phyloP scores from a whole-genome alignment of 1,140 invertebrate genomes.

The Bombus vancouverensis region DNA sequence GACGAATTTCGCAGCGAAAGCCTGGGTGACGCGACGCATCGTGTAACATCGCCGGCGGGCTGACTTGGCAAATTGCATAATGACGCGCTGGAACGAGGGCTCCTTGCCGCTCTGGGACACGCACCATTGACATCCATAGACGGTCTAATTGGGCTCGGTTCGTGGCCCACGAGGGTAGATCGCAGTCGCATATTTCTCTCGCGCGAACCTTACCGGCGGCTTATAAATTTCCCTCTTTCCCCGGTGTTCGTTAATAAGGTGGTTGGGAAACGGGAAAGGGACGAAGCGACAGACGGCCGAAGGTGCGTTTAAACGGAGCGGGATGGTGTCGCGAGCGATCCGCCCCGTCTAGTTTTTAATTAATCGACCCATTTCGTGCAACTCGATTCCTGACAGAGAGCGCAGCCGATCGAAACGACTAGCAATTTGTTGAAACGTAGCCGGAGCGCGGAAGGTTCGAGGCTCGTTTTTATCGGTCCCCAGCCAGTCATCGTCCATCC shows the following conservation, averaged over 20 bases:
- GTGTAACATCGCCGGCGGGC: not conserved
- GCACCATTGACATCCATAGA: constrained; percentile 50
- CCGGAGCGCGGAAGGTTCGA: constrained; percentile 3
- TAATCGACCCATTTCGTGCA: constrained; percentile 11
- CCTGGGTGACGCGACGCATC: not conserved
- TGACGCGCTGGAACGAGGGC: constrained; percentile 4
- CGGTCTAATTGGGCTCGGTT: constrained; percentile 61
- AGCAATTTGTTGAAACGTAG: constrained; percentile 18
- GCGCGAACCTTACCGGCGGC: not conserved
- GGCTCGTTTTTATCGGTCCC: constrained; percentile 62
- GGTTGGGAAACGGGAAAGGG: not conserved
- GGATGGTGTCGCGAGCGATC: not conserved
- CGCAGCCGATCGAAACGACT: constrained; percentile 16
- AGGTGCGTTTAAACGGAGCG: not conserved
- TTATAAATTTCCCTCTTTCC: constrained; percentile 42
- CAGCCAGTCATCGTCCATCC: constrained; percentile 59
- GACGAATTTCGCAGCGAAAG: not conserved
- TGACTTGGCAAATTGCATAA: constrained; percentile 43
- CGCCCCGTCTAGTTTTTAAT: constrained; percentile 19
- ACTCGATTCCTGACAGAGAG: constrained; percentile 4
- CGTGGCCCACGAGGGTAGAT: constrained; percentile 28
- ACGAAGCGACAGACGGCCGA: not conserved
- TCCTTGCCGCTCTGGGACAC: constrained; percentile 26
- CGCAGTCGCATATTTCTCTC: not conserved
- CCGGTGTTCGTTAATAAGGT: not conserved